Evolutionary conservation across 2,113 vertebrate genomes (phyloP).

Genomic region (Crotophaga sulcirostris): DNA sequence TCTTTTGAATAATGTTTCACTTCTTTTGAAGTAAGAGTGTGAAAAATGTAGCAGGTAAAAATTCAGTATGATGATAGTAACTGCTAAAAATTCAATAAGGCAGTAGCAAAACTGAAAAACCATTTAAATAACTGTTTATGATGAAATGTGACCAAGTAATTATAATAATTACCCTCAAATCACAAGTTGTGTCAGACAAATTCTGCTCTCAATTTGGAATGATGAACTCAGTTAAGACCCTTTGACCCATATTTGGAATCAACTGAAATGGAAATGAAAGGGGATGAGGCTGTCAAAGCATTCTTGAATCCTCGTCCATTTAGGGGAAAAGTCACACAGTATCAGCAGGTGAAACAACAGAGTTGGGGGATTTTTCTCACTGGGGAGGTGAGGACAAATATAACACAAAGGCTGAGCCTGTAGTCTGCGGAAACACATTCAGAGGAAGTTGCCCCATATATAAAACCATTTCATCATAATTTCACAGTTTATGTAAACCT

Average conservation of each 20-base stretch:
- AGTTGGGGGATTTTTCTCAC: neutral
- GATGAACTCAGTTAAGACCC: neutral
- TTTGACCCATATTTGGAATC: neutral
- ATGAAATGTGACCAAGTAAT: neutral
- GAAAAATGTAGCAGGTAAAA: neutral
- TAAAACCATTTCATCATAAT: neutral
- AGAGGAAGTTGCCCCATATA: neutral
- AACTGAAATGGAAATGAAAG: neutral
- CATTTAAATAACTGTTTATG: neutral
- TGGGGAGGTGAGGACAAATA: neutral
- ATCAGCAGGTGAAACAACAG: neutral
- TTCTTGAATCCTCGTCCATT: neutral
- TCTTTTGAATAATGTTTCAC: neutral
- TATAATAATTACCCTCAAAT: neutral
- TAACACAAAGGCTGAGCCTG: neutral
- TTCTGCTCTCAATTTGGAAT: neutral
- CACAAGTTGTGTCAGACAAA: neutral
- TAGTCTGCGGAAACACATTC: neutral
- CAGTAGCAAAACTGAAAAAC: neutral
- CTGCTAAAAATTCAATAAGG: neutral
- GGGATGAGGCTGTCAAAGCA: neutral
- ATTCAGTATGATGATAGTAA: neutral
- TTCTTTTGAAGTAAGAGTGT: neutral
- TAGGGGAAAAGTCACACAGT: neutral
- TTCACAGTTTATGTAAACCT: neutral